Conservation (phyloP, 1,140 invertebrate species). For the Macrobrachium nipponense region DNA sequence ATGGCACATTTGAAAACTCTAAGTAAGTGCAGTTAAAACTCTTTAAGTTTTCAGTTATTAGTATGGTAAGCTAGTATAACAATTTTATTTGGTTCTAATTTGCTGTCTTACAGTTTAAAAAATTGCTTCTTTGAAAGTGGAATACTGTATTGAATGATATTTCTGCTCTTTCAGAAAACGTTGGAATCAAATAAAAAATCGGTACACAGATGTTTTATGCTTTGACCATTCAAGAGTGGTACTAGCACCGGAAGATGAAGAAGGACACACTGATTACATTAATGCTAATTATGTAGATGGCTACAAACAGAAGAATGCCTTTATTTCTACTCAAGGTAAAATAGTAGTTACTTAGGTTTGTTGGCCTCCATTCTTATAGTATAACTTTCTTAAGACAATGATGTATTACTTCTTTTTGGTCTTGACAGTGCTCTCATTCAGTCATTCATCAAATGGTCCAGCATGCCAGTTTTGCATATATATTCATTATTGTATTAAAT, state of each 20-base stretch:
- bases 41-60: neutral
- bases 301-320: slow-evolving; percentile 97
- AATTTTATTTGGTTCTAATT: neutral
- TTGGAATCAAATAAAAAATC: slow-evolving; percentile 90
- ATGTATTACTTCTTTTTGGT: neutral
- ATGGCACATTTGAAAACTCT: slow-evolving; percentile 85
- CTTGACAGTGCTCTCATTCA: no score
- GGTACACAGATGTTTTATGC: slow-evolving; percentile 96
- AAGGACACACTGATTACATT: slow-evolving; percentile 90
- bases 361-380: neutral
- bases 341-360: neutral
- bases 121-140: neutral
- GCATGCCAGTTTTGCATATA: no score
- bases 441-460: no score
- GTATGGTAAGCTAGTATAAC: no score
- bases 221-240: slow-evolving; percentile 94
- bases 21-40: slow-evolving; percentile 67
- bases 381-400: neutral
- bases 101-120: neutral
- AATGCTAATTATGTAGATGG: slow-evolving; percentile 99
- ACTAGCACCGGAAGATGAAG: slow-evolving; percentile 77
- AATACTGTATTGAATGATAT: neutral
- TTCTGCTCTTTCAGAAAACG: slow-evolving; percentile 71
- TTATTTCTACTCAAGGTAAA: slow-evolving; percentile 95
- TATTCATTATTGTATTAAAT: no score